A percentile compares a stretch with the other conserved stretches of the same genome.
phyloP scores from a whole-genome alignment of 2,888 invertebrate genomes.

The Scelioninae gen. 1 region DNA sequence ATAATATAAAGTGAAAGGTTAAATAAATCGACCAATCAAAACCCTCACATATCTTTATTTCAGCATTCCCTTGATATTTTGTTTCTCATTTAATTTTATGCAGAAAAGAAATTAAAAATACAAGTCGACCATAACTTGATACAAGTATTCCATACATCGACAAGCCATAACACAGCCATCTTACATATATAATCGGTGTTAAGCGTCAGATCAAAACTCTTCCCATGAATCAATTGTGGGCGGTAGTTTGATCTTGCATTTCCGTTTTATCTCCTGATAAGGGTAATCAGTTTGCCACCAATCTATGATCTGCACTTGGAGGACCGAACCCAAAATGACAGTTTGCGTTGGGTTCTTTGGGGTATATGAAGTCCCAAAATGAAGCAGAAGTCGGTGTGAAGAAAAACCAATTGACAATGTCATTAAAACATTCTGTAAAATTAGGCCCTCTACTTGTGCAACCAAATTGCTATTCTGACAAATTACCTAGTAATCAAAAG shows the following conservation, averaged over 20 bases:
- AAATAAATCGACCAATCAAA: not conserved
- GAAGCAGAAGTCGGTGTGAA: conserved; percentile 85
- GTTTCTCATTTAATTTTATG: not conserved
- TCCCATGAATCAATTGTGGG: no score
- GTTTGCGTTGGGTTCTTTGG: conserved; percentile 81
- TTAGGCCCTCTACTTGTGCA: conserved; percentile 87
- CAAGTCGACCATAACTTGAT: not conserved
- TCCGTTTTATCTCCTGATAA: no score
- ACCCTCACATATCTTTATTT: conserved; percentile 3
- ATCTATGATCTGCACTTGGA: not conserved
- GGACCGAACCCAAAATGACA: conserved; percentile 72
- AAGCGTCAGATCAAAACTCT: no score
- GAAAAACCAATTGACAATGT: conserved; percentile 86
- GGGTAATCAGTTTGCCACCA: not conserved
- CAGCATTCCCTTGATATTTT: not conserved
- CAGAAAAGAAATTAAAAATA: no score
- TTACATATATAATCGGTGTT: not conserved
- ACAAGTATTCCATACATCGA: not conserved
- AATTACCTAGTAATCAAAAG: conserved; percentile 84
- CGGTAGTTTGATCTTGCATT: not conserved
- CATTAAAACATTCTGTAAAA: conserved; percentile 86
- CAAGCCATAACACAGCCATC: not conserved
- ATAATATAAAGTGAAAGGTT: not conserved
- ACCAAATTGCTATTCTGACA: conserved; percentile 86
- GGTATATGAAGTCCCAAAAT: conserved; percentile 85